A percentile compares a stretch with the other conserved stretches of the same genome.
These are phyloP conservation scores for Tinea semifulvella DNA, from an alignment of 2,888 invertebrate genomes.

Conservation along the genomic window DNA sequence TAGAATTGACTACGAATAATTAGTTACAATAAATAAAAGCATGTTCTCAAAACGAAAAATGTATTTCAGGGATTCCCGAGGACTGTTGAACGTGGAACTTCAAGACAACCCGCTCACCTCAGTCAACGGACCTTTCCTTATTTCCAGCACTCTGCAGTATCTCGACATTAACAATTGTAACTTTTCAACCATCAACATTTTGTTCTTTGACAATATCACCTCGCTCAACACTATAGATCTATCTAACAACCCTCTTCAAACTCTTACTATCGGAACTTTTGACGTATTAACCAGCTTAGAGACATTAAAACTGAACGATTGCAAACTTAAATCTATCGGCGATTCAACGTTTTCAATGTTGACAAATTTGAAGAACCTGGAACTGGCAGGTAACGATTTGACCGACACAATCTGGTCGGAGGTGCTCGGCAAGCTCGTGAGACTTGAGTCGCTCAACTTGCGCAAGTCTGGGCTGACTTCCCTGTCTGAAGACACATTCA, in stretches of 20 bases:
- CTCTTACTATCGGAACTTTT: conserved; percentile 66
- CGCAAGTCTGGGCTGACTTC: conserved; percentile 68
- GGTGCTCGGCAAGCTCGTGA: conserved; percentile 66
- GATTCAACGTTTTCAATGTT: conserved; percentile 66
- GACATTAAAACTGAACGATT: conserved; percentile 71
- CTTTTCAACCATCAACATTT: conserved; percentile 63
- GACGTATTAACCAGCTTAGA: conserved; percentile 72
- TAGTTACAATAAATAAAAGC: too few species aligned
- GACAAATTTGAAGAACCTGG: conserved; percentile 70
- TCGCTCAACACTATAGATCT: conserved; percentile 74
- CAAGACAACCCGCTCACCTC: conserved; percentile 72
- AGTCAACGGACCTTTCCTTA: conserved; percentile 72
- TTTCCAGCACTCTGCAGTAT: conserved; percentile 71
- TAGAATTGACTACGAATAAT: too few species aligned
- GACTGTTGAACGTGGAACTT: conserved; percentile 74
- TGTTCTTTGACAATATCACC: conserved; percentile 74
- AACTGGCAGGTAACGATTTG: conserved; percentile 69
- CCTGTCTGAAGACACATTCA: conserved; percentile 71
- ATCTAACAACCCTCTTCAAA: conserved; percentile 71
- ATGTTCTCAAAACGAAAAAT: too few species aligned
- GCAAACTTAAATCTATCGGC: conserved; percentile 67
- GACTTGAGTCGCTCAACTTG: conserved; percentile 72
- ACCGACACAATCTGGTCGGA: conserved; percentile 67
- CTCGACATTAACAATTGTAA: conserved; percentile 74
- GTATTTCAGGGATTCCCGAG: conserved; percentile 70